phyloP scores from a whole-genome alignment of 2,113 vertebrate genomes.

The Vulpes lagopus region DNA sequence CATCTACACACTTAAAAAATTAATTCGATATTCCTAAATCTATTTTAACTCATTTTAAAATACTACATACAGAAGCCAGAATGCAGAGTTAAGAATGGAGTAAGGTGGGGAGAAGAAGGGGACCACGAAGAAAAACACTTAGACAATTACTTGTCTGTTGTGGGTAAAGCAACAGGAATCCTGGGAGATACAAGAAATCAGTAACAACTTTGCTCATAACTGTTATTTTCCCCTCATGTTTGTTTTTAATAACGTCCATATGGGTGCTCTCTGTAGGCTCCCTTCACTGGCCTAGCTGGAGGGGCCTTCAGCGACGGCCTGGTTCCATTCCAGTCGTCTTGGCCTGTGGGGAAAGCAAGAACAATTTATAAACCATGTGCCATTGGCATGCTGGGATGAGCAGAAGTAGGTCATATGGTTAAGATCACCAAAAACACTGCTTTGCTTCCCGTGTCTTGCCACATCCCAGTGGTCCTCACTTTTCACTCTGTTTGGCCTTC shows the following conservation, averaged over 20 bases:
- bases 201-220: slow-evolving; percentile 91
- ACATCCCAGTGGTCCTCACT: neutral
- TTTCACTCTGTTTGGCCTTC: neutral
- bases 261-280: slow-evolving; percentile 95
- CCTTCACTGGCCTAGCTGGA: slow-evolving; percentile 91
- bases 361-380: slow-evolving; percentile 52
- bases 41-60: slow-evolving; percentile 89
- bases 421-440: neutral
- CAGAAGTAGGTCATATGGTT: neutral
- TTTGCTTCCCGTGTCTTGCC: neutral
- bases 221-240: slow-evolving; percentile 87
- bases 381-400: neutral
- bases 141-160: slow-evolving; percentile 98
- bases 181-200: slow-evolving; percentile 94
- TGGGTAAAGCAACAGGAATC: slow-evolving; percentile 95
- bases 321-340: slow-evolving; percentile 96
- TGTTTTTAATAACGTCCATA: slow-evolving; percentile 95
- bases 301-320: slow-evolving; percentile 93
- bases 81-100: slow-evolving; percentile 90
- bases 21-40: slow-evolving; percentile 87
- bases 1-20: slow-evolving; percentile 88
- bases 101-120: slow-evolving; percentile 87
- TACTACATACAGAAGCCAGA: slow-evolving; percentile 91
- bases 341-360: slow-evolving; percentile 87
- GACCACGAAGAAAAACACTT: slow-evolving; percentile 92